Evolutionary conservation across 2,797 vertebrate genomes (phyloP).

Genomic region (Cirrhinus mrigala): DNA sequence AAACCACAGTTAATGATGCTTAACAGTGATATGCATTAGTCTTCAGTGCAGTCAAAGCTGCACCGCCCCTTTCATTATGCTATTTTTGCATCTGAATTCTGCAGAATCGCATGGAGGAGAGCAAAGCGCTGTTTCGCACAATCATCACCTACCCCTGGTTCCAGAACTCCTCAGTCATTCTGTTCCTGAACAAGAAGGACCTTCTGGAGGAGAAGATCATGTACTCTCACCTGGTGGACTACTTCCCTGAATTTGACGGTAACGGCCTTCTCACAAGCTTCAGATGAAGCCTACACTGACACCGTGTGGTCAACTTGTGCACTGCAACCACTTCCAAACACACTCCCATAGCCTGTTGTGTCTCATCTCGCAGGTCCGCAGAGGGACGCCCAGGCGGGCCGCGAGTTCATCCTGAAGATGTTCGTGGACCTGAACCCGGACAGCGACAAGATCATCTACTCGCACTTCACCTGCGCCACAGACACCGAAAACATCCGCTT

Average conservation of each 20-base stretch:
- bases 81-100: not conserved
- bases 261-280: conserved; percentile 14
- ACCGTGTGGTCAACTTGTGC: conserved; percentile 45
- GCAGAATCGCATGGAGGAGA: conserved; percentile 99
- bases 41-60: not conserved
- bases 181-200: conserved; percentile 99
- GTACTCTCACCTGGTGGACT: conserved; percentile 97
- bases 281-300: conserved; percentile 42
- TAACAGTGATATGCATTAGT: not conserved
- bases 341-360: not conserved
- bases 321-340: conserved; percentile 11
- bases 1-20: not conserved
- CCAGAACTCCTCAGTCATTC: conserved; percentile 97
- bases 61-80: not conserved
- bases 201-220: conserved; percentile 97
- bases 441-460: conserved; percentile 99
- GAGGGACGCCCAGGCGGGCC: conserved; percentile 91
- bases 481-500: conserved; percentile 99
- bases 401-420: conserved; percentile 99
- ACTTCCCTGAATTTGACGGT: conserved; percentile 99
- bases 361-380: conserved; percentile 86
- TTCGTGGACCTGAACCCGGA: conserved; percentile 99
- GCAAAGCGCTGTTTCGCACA: conserved; percentile 96
- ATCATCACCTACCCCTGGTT: conserved; percentile 99
- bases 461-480: conserved; percentile 98